Evolutionary conservation across 2,113 vertebrate species (phyloP), one percentile per base, ranked within the genome.

Genomic region (Daphoenositta chrysoptera): DNA sequence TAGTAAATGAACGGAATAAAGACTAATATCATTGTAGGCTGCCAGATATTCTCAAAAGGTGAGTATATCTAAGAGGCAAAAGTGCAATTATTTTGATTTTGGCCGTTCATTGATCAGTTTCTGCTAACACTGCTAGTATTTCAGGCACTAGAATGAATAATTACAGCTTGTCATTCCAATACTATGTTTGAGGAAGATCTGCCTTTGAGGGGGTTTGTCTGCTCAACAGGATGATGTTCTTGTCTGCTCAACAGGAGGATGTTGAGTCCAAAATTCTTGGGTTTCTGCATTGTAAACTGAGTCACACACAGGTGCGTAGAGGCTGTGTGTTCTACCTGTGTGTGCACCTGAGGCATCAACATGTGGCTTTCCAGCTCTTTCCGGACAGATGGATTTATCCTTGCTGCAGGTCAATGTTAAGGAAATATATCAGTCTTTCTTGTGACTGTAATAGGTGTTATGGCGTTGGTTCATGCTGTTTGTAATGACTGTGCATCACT

Each of bases 381-480:
- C n/a, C 0, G 0, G 57, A 6, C 1, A 2, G 10, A 8, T 44
- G 28, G 27, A 3, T 78, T 81, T 73, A 14, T 80, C 30, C 45
- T 63, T 63, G 11, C 48, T 6, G 2, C 14, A 82, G 30, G 15
- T 26, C 39, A 47, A 4, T 3, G 2, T 39, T 73, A n/a, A 39
- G 12, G 9, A 83, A 48, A n/a, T 65, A 6, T 9, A 28, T 35
- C 7, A 40, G 3, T 53, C 14, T 77, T 85, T 76, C 7, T 8
- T 42, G 42, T 57, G 53, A 26, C 53, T 87, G 76, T 37, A 53
- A 9, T 9, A 31, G 40, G 13, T 60, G 16, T 51, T 82, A 18
- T 2, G 65, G 13, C 23, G 13, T 39, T 35, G 24, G 1, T 22
- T 64, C 24, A 31, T 21, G 13, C 15, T 51, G 24, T 83, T 95